Evolutionary conservation across 2,797 vertebrate genomes (phyloP), one percentile per base, ranked within the genome.

Genomic region (Falco cherrug): DNA sequence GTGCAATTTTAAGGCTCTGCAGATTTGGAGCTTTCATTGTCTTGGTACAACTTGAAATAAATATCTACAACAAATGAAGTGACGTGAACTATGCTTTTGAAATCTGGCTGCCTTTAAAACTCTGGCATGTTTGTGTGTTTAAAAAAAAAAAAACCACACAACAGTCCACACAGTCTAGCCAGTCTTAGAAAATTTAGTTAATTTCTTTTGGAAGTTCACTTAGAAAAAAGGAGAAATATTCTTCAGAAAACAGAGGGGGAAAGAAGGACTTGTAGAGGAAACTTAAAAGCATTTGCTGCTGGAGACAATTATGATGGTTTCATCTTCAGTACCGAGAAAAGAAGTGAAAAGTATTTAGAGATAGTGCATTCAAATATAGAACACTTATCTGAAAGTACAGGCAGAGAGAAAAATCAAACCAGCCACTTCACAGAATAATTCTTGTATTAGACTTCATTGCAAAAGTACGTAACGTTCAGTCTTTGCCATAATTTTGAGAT

Each of bases 301-400:
- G 31, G 54, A 90, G 71, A 43, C 11, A 47, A 82, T 89, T 90
- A 63, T 51, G 26, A 57, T 16, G 16, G 91, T 84, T 70, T 41
- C 85, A 90, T 86, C 77, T 90, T 79, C 75, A 71, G 45, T 13
- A 6, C 35, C 3, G 63, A 89, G 64, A 85, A 94, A 78, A 85
- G 22, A 81, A 85, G 61, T 82, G 63, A 94, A 90, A 93, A 93
- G 48, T 93, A 82, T 95, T 94, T 87, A 43, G 69, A 94, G 81
- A 89, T 60, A 67, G 53, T 33, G 5, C 76, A 92, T 94, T 95
- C 92, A 89, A 80, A 95, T 96, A 50, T 33, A 54, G 67, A 90
- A 70, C 59, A 94, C 89, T 98, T 97, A 97, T 96, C 96, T 97
- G 91, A 88, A 94, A 92, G 90, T 68, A 84, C 94, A 97, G 96